Base-by-base conservation (phyloP, 2,888 invertebrate species). In the Patella ulyssiponensis region DNA sequence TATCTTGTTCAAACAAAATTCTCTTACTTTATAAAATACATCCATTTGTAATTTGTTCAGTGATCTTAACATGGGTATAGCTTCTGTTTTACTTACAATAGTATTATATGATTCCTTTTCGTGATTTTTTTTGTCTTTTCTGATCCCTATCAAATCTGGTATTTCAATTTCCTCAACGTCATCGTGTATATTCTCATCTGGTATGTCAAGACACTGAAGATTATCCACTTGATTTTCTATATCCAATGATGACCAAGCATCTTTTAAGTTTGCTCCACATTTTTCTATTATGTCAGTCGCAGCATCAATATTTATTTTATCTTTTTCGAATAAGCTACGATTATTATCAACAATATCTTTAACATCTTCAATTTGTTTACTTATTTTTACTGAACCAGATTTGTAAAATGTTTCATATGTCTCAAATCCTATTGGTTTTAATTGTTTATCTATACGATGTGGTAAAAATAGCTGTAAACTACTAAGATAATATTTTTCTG, bases 11-110 rank as follows among this genome's bases (percentile, higher is more conserved):
- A 69, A 17, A 53, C 77, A 77, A 75, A 75, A 79, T 51, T 77
- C 17, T 23, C 79, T 69, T 53, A 77, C 52, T 27, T 71, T 23
- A 54, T 77, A 74, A 74, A 79, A 79, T n/a, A 79, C 44, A 3
- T 72, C 5, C 20, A 20, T 20, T 23, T 79, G 79, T 73, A 78
- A 33, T 14, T 20, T 17, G 17, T 69, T 77, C 44, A 79, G 64
- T 27, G 74, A 74, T 52, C 69, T 15, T 52, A 74, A 74, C 15
- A 74, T 17, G 11, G 58, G 58, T 33, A 44, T 15, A 12, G 69
- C 69, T 56, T 69, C 74, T 27, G 7, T 12, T 9, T 14, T 15
- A 51, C 33, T 33, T 33, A 73, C 17, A 14, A 15, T 17, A 17
- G 20, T 33, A 33, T 17, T 44, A 44, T 44, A 14, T 15, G 20